A percentile compares a stretch with the other conserved stretches of the same genome.
Conservation (phyloP, 1,140 invertebrate genomes). For the Procambarus clarkii region DNA sequence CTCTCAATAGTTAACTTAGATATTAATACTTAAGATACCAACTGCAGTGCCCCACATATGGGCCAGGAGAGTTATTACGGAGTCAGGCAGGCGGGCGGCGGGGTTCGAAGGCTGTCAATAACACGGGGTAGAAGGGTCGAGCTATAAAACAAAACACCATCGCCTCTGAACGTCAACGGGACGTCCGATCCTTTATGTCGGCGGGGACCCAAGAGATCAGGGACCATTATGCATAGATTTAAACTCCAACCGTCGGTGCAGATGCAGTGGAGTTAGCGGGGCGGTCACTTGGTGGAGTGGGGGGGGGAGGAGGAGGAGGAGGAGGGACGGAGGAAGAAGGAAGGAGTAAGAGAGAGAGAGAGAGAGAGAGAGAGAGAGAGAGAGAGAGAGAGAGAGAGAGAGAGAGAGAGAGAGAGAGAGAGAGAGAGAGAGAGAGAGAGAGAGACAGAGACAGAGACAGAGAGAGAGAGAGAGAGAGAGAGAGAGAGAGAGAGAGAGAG, state of each 20-base stretch:
- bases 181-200: slow-evolving; percentile 34
- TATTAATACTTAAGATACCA: too few relatives aligned
- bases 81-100: neutral
- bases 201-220: slow-evolving; percentile 21
- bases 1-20: too few relatives aligned
- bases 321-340: neutral
- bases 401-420: too few relatives aligned
- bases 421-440: too few relatives aligned
- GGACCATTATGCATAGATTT: slow-evolving; percentile 26
- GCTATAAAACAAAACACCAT: slow-evolving; percentile 46
- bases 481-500: neutral
- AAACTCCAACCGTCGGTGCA: slow-evolving; percentile 50
- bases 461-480: too few relatives aligned
- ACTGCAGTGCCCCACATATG: too few relatives aligned
- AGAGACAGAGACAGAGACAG: too few relatives aligned
- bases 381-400: too few relatives aligned
- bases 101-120: slow-evolving; percentile 39
- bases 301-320: neutral
- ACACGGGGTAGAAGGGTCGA: neutral
- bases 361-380: too few relatives aligned
- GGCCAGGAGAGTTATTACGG: too few relatives aligned
- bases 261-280: slow-evolving; percentile 24
- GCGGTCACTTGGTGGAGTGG: neutral
- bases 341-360: too few relatives aligned
- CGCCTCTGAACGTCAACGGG: slow-evolving; percentile 15